A percentile compares a stretch with the other conserved stretches of the same genome.
Evolutionary conservation across 2,113 vertebrate genomes (phyloP).

Genomic region (Microtus pennsylvanicus): DNA sequence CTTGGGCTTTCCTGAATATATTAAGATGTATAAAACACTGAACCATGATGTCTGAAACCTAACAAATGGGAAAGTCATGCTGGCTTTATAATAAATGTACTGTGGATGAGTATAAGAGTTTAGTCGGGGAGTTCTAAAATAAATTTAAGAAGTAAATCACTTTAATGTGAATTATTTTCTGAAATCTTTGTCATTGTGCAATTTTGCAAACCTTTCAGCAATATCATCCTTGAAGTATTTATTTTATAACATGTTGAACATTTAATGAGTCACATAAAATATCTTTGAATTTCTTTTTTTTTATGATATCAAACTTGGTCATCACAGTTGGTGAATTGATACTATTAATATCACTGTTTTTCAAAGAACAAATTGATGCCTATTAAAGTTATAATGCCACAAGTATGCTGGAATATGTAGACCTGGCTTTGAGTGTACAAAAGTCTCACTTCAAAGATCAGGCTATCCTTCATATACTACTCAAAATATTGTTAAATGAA

Average conservation of each 20-base stretch:
- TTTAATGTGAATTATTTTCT: constrained; percentile 64
- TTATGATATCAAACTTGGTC: constrained; percentile 58
- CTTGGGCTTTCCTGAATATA: constrained; percentile 63
- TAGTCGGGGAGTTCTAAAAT: constrained; percentile 47
- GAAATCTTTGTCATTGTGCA: constrained; percentile 48
- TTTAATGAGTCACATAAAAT: constrained; percentile 66
- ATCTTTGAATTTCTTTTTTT: constrained; percentile 45
- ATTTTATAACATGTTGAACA: constrained; percentile 42
- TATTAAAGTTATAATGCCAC: not conserved
- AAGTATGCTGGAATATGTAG: constrained; percentile 5
- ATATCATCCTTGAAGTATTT: constrained; percentile 37
- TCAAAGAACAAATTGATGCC: constrained; percentile 37
- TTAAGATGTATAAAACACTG: constrained; percentile 64
- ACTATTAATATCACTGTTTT: constrained; percentile 37
- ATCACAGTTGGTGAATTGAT: not conserved
- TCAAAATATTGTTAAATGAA: constrained; percentile 32
- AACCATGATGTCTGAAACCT: constrained; percentile 54
- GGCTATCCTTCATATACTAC: not conserved
- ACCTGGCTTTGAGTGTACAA: constrained; percentile 20
- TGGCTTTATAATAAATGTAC: constrained; percentile 48
- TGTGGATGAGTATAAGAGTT: not conserved
- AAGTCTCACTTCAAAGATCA: not conserved
- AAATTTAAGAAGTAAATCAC: constrained; percentile 59
- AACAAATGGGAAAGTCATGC: constrained; percentile 52
- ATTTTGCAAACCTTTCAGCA: constrained; percentile 46